Evolutionary conservation across 2,888 invertebrate genomes (phyloP).

Genomic region (Epistrophella euchroma): DNA sequence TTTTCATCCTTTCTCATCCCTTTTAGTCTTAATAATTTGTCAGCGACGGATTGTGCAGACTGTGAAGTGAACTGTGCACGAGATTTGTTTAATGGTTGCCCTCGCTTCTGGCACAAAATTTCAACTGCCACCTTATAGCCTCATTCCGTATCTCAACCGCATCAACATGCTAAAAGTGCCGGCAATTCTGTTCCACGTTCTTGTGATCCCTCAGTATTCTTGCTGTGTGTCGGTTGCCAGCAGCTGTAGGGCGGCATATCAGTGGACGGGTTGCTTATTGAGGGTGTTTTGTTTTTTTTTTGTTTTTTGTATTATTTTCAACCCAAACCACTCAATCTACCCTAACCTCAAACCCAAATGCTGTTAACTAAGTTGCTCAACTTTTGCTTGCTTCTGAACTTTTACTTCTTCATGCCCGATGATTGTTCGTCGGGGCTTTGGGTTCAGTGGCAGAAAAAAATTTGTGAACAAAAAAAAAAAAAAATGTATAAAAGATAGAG

Average conservation of each 20-base stretch:
- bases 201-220: conserved; percentile 51
- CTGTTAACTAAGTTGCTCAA: conserved; percentile 77
- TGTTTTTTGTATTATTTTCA: background rate
- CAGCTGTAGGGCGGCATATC: conserved; percentile 29
- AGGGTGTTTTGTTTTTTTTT: conserved; percentile 43
- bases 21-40: conserved; percentile 77
- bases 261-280: conserved; percentile 55
- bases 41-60: conserved; percentile 78
- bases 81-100: conserved; percentile 78
- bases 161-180: conserved; percentile 67
- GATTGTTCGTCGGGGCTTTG: conserved; percentile 76
- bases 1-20: conserved; percentile 76
- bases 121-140: conserved; percentile 53
- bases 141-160: conserved; percentile 34
- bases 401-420: conserved; percentile 76
- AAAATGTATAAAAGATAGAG: conserved; percentile 68
- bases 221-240: conserved; percentile 63
- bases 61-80: conserved; percentile 78
- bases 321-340: conserved; percentile 70
- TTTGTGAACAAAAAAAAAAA: conserved; percentile 35
- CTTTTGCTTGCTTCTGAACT: conserved; percentile 76
- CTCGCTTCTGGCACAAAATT: conserved; percentile 77
- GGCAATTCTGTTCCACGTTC: conserved; percentile 60
- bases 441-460: conserved; percentile 72
- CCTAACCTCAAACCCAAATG: conserved; percentile 68